Base-by-base conservation (phyloP, 2,888 invertebrate species). In the Anarsia innoxiella region DNA sequence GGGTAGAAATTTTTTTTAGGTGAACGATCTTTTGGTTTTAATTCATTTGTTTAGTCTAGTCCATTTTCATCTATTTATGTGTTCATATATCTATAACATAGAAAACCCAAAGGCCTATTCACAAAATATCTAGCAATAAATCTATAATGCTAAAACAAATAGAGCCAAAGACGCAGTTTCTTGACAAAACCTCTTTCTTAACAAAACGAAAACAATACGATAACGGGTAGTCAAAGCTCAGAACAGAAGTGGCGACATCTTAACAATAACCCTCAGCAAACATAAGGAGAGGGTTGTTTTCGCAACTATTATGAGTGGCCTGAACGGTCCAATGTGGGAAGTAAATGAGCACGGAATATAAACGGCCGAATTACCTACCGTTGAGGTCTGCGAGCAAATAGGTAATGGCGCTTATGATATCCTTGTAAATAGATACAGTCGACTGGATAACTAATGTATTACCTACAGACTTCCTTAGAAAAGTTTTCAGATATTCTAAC, bases 301-400 rank as follows among this genome's bases (percentile, higher is more conserved):
- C 31, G 31, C 5, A 9, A 25, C 25, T 25, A 25, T 25, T 25
- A 25, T n/a, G 25, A 25, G 8, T 25, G 12, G 12, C 23, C 16
- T 6, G 15, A n/a, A 31, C 19, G 8, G 46, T 44, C 45, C 41
- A 38, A 29, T 28, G 41, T 39, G 27, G 25, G 10, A 31, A 37
- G 30, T 38, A 38, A 44, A 42, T 45, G 41, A 38, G 32, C 12
- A 25, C 27, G 35, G 51, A 51, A 51, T 51, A 49, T 30, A 47
- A 44, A 51, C 41, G 41, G 39, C 31, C 30, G 28, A 30, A 51
- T 51, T 51, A 49, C 41, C 13, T 25, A 14, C 25, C 32, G 6
- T 10, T 2, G 23, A 31, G 11, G 2, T 11, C 15, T n/a, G 31
- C 31, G 12, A 33, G 32, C 32, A 33, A 33, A 33, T 33, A 33